Percentiles rank a stretch among this genome's conserved stretches.
Evolutionary conservation across 2,797 vertebrate genomes (phyloP).

Genomic region (Dicrostonyx torquatus): DNA sequence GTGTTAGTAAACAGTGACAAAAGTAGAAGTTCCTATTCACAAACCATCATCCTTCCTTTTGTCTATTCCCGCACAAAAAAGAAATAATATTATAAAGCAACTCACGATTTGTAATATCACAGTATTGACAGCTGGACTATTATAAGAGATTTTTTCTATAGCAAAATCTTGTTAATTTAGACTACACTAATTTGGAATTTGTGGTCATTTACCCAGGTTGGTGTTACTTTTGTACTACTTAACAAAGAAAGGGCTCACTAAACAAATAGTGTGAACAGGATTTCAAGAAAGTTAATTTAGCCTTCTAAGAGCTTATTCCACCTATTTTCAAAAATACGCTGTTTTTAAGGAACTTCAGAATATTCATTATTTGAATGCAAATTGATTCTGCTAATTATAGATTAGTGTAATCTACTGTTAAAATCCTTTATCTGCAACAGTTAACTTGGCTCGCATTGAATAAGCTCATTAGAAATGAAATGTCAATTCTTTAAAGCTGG

Average conservation of each 20-base stretch:
- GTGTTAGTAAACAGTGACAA: conserved; percentile 32
- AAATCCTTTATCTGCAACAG: conserved; percentile 59
- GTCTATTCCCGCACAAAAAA: conserved; percentile 29
- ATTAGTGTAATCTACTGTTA: conserved; percentile 67
- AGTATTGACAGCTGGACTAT: conserved; percentile 56
- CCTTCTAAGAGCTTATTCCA: conserved; percentile 43
- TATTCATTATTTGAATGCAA: conserved; percentile 76
- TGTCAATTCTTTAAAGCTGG: conserved; percentile 46
- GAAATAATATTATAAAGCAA: conserved; percentile 58
- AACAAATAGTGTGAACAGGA: conserved; percentile 62
- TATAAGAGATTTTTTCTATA: conserved; percentile 31
- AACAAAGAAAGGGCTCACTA: conserved; percentile 69
- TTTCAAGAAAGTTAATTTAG: conserved; percentile 66
- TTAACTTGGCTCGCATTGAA: conserved; percentile 62
- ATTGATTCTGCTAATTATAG: conserved; percentile 73
- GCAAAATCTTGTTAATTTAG: conserved; percentile 67
- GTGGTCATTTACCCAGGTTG: conserved; percentile 65
- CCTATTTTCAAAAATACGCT: conserved; percentile 69
- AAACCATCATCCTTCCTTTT: conserved; percentile 56
- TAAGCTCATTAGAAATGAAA: conserved; percentile 72
- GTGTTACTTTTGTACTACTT: conserved; percentile 57
- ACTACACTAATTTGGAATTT: conserved; percentile 60
- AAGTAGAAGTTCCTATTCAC: not conserved
- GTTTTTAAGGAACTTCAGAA: conserved; percentile 63
- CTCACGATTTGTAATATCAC: conserved; percentile 41